Conservation (phyloP, 2,888 invertebrate species). For the Spialia ferax region DNA sequence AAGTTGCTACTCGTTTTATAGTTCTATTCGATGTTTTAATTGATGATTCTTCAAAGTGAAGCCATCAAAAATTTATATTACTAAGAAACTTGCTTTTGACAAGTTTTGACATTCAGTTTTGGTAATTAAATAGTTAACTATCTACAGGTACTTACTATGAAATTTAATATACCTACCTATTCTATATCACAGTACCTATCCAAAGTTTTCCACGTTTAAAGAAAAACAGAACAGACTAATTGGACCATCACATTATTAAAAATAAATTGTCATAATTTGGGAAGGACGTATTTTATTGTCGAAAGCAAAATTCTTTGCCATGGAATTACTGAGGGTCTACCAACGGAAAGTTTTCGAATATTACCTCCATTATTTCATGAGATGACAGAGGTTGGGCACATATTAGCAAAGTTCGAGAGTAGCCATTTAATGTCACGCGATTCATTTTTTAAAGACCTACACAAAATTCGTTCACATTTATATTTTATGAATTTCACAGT, state of each 20-base stretch:
- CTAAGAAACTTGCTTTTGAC: neutral
- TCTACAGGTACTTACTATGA: neutral
- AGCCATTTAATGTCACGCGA: constrained; percentile 68
- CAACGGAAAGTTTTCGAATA: constrained; percentile 82
- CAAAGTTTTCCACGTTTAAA: neutral
- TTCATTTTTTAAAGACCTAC: constrained; percentile 66
- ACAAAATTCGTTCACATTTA: constrained; percentile 27
- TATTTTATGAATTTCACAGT: neutral
- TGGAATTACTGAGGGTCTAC: constrained; percentile 69
- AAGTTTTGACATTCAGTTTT: neutral
- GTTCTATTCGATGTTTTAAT: constrained; percentile 1
- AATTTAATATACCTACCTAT: neutral
- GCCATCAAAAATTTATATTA: neutral
- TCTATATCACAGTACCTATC: neutral
- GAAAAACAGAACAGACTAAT: neutral
- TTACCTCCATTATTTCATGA: constrained; percentile 84
- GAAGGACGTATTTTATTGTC: constrained; percentile 70
- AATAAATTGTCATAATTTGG: constrained; percentile 54
- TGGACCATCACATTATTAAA: constrained; percentile 4
- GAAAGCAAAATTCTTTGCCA: constrained; percentile 77
- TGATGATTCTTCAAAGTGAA: constrained; percentile 3
- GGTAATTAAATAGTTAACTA: neutral
- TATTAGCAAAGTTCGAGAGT: constrained; percentile 82
- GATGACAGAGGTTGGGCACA: constrained; percentile 85
- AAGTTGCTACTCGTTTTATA: neutral